Evolutionary conservation across 2,888 invertebrate species (phyloP).

Genomic region (Drosophila meridionalis): DNA sequence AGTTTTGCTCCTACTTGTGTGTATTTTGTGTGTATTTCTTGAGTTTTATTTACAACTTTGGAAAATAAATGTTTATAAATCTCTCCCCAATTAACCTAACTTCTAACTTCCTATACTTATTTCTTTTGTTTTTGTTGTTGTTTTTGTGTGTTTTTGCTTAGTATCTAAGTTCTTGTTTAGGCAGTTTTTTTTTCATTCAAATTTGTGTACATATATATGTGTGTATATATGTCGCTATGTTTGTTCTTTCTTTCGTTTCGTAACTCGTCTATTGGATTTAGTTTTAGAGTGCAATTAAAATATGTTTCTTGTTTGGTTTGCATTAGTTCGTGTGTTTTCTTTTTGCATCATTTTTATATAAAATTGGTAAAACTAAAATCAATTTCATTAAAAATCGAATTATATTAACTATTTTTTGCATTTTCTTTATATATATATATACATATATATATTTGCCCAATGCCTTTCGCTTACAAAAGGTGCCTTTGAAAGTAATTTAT

Average conservation of each 20-base stretch:
- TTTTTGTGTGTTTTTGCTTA: slow-evolving; percentile 62
- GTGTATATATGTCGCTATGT: slow-evolving; percentile 51
- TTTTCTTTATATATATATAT: slow-evolving; percentile 27
- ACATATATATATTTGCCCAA: slow-evolving; percentile 30
- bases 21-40: slow-evolving; percentile 25
- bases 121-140: slow-evolving; percentile 29
- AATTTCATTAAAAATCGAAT: slow-evolving; percentile 50
- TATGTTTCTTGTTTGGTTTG: slow-evolving; percentile 38
- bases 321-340: slow-evolving; percentile 20
- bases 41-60: slow-evolving; percentile 62
- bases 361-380: slow-evolving; percentile 67
- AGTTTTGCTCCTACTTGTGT: slow-evolving; percentile 84
- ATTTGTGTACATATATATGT: slow-evolving; percentile 65
- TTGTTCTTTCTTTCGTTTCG: slow-evolving; percentile 38
- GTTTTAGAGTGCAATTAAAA: slow-evolving; percentile 56
- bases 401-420: slow-evolving; percentile 35
- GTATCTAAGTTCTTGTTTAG: slow-evolving; percentile 66
- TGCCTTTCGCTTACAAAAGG: slow-evolving; percentile 57
- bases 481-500: slow-evolving; percentile 66
- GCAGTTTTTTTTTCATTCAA: slow-evolving; percentile 83
- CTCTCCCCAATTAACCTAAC: slow-evolving; percentile 28
- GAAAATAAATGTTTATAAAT: slow-evolving; percentile 40
- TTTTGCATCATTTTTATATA: slow-evolving; percentile 12
- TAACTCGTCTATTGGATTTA: slow-evolving; percentile 42
- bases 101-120: slow-evolving; percentile 25